Evolutionary conservation across 2,797 vertebrate species (phyloP).

Genomic region (Yasuhikotakia modesta): DNA sequence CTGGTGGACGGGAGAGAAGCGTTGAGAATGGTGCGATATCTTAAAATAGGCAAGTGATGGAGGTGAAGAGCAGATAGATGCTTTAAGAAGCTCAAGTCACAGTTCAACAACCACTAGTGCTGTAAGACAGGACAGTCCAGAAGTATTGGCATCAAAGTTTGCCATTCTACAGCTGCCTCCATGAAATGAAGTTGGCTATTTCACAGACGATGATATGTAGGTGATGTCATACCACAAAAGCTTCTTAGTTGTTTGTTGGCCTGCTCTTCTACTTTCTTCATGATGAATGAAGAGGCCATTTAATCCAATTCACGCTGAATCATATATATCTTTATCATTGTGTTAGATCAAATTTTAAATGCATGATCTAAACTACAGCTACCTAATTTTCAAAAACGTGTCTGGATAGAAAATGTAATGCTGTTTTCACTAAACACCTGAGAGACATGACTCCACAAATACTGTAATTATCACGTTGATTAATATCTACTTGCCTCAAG

Average conservation of each 20-base stretch:
- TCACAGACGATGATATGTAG: constrained; percentile 47
- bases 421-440: constrained; percentile 62
- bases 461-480: constrained; percentile 79
- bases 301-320: neutral
- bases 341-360: neutral
- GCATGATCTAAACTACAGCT: neutral
- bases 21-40: constrained; percentile 65
- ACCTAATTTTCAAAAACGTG: neutral
- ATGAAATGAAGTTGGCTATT: constrained; percentile 57
- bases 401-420: constrained; percentile 67
- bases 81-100: constrained; percentile 70
- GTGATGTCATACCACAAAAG: constrained; percentile 32
- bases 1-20: constrained; percentile 50
- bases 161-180: constrained; percentile 64
- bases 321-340: neutral
- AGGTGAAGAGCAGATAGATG: constrained; percentile 71
- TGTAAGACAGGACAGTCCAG: constrained; percentile 70
- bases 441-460: constrained; percentile 68
- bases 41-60: constrained; percentile 80
- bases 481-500: constrained; percentile 78
- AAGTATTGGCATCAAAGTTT: constrained; percentile 71
- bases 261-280: neutral
- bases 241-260: constrained; percentile 6
- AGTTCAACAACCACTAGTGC: constrained; percentile 72
- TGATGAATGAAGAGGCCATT: neutral